Percentiles rank a stretch among this genome's conserved stretches.
Conservation (phyloP, 2,888 invertebrate species). For the Brachypterus glaber region DNA sequence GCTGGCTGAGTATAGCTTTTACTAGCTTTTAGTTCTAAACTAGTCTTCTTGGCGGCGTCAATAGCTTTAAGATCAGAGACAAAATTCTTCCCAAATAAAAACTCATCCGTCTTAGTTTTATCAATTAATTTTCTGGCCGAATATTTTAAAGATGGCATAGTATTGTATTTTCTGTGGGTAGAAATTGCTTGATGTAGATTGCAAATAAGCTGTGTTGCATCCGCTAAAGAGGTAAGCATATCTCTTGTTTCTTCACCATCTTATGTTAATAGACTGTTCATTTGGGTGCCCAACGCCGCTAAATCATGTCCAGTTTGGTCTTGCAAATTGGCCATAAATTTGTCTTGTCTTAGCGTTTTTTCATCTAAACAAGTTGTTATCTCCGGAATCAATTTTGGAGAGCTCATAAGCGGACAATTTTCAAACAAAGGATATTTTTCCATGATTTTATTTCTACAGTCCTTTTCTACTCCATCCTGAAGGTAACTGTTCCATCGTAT, state of each 20-base stretch:
- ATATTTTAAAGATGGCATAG: no score
- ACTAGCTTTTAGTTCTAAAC: no score
- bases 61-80: slow-evolving; percentile 4
- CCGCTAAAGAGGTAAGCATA: slow-evolving; percentile 5
- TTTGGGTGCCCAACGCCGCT: slow-evolving; percentile 4
- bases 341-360: slow-evolving; percentile 5
- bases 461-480: slow-evolving; percentile 3
- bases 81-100: slow-evolving; percentile 8
- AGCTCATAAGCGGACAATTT: slow-evolving; percentile 7
- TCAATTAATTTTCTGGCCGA: no score
- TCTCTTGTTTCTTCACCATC: slow-evolving; percentile 1
- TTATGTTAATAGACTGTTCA: slow-evolving; percentile 3
- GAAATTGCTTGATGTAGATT: slow-evolving; percentile 10
- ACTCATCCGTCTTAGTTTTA: slow-evolving; percentile 7
- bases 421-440: slow-evolving; percentile 9
- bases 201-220: slow-evolving; percentile 7
- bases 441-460: slow-evolving; percentile 3
- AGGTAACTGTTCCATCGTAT: slow-evolving; percentile 5
- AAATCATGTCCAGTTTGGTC: slow-evolving; percentile 6
- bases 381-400: slow-evolving; percentile 10
- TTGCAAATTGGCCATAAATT: slow-evolving; percentile 11
- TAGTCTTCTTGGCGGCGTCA: slow-evolving; percentile 10
- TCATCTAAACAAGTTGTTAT: slow-evolving; percentile 4
- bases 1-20: no score
- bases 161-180: slow-evolving; percentile 6